A percentile compares a stretch with the other conserved stretches of the same genome.
Evolutionary conservation across 2,888 invertebrate species (phyloP).

Genomic region (Caenorhabditis sulstoni): DNA sequence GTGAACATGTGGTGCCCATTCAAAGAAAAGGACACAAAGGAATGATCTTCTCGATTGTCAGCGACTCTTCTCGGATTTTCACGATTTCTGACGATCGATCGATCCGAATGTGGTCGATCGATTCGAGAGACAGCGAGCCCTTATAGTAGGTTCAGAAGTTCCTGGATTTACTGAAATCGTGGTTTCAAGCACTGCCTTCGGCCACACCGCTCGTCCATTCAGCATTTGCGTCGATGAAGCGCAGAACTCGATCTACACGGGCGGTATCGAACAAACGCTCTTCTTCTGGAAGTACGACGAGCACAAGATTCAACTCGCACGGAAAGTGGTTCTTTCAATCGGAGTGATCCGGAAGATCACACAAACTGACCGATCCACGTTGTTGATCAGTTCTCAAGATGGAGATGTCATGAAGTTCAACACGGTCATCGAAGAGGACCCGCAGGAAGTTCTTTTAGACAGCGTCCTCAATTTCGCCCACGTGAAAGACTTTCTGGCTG

Average conservation of each 20-base stretch:
- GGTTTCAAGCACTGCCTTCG: conserved; percentile 48
- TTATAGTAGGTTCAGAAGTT: conserved; percentile 3
- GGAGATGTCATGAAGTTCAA: conserved; percentile 20
- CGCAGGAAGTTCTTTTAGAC: conserved; percentile 2
- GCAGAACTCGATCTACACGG: conserved; percentile 51
- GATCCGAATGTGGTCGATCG: conserved; percentile 61
- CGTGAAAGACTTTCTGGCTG: conserved; percentile 4
- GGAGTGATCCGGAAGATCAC: conserved; percentile 51
- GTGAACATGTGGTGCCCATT: neutral
- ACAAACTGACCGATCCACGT: neutral
- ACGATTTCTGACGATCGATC: conserved; percentile 67
- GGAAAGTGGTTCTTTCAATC: conserved; percentile 29
- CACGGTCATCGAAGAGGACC: neutral
- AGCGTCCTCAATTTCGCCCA: conserved; percentile 31
- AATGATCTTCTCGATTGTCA: conserved; percentile 63
- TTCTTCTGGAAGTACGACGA: conserved; percentile 45
- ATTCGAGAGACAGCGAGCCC: conserved; percentile 7
- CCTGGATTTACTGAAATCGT: neutral
- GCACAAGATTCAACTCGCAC: neutral
- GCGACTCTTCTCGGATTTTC: conserved; percentile 37
- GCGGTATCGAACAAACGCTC: conserved; percentile 63
- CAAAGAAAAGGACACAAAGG: conserved; percentile 57
- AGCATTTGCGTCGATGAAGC: conserved; percentile 47
- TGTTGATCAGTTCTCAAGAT: conserved; percentile 37
- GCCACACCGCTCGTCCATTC: conserved; percentile 66